Evolutionary conservation across 2,888 invertebrate species (phyloP).

Genomic region (Epistrophe grossulariae): DNA sequence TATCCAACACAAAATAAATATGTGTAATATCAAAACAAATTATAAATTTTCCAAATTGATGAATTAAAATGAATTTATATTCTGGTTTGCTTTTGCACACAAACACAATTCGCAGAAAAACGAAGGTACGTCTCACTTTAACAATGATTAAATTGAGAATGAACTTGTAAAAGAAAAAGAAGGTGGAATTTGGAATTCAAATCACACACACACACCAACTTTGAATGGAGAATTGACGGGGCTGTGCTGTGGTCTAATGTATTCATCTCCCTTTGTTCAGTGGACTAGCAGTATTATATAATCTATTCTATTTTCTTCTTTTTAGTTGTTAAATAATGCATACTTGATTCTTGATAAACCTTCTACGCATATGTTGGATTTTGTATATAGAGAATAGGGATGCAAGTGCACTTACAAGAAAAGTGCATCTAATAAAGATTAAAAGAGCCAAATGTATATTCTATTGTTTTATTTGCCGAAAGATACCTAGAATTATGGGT

Average conservation of each 20-base stretch:
- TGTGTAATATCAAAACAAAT: constrained; percentile 58
- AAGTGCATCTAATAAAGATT: neutral
- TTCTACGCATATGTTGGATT: constrained; percentile 34
- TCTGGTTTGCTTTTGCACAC: constrained; percentile 53
- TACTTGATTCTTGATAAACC: no score
- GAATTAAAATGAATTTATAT: constrained; percentile 2
- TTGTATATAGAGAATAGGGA: constrained; percentile 22
- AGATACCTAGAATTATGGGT: neutral
- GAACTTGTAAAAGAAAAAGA: constrained; percentile 22
- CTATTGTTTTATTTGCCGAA: neutral
- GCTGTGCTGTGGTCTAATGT: constrained; percentile 3
- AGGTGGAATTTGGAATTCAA: constrained; percentile 60
- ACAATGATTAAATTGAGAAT: constrained; percentile 59
- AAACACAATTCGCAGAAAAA: constrained; percentile 33
- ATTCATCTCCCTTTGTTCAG: constrained; percentile 40
- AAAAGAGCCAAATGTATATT: constrained; percentile 10
- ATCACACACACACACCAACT: neutral
- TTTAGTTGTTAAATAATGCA: neutral
- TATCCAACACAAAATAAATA: constrained; percentile 37
- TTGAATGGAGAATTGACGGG: neutral
- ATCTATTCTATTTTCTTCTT: constrained; percentile 36
- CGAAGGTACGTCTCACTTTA: constrained; percentile 43
- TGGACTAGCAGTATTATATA: constrained; percentile 43
- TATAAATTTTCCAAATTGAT: constrained; percentile 31
- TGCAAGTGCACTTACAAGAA: constrained; percentile 11